phyloP scores from a whole-genome alignment of 2,888 invertebrate species.

The Dorcus parallelipipedus region DNA sequence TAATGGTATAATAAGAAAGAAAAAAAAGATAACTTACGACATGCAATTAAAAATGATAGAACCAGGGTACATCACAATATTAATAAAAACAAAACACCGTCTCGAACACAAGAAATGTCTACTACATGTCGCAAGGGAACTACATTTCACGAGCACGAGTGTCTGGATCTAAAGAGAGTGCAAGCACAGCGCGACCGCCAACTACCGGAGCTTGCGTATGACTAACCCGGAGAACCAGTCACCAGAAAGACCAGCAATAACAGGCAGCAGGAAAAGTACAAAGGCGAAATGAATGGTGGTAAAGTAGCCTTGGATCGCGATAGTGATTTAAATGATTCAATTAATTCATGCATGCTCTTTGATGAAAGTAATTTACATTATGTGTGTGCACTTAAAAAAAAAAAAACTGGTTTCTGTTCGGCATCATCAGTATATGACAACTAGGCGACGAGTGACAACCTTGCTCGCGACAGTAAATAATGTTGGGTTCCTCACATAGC shows the following conservation, averaged over 20 bases:
- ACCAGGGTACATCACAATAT: not conserved
- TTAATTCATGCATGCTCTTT: not conserved
- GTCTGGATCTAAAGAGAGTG: not conserved
- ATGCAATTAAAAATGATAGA: too few species aligned
- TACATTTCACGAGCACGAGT: not conserved
- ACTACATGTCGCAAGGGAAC: not conserved
- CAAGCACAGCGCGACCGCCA: not conserved
- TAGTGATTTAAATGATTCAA: not conserved
- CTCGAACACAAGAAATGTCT: not conserved
- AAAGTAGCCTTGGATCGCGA: not conserved
- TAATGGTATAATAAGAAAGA: too few species aligned
- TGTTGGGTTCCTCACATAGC: too few species aligned
- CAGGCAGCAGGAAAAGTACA: not conserved
- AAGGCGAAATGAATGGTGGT: constrained; percentile 1
- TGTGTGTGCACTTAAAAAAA: not conserved
- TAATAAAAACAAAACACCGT: not conserved
- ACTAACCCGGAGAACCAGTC: not conserved
- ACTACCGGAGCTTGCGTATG: not conserved
- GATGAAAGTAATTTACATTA: not conserved
- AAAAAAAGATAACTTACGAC: too few species aligned
- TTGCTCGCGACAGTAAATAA: too few species aligned
- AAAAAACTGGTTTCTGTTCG: not conserved
- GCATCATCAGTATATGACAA: too few species aligned
- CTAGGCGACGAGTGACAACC: too few species aligned
- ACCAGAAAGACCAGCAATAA: not conserved